These are phyloP conservation scores for Lacerta agilis DNA, from an alignment of 2,797 vertebrate genomes.

Conservation along the genomic window DNA sequence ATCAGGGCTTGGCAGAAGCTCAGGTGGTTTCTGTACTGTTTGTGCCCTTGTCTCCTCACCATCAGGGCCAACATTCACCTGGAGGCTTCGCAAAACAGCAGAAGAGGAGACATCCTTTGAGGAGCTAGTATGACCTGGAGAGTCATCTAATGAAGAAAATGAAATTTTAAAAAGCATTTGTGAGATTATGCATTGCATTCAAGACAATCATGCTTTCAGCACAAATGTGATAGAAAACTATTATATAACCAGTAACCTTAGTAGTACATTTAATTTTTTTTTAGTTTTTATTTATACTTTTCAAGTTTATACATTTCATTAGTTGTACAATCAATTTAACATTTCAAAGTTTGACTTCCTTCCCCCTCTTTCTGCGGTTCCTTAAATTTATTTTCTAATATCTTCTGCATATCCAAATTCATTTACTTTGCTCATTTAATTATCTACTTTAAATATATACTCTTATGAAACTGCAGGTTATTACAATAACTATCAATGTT, in stretches of 20 bases:
- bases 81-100: constrained; percentile 82
- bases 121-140: constrained; percentile 84
- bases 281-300: no score
- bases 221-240: constrained; percentile 1
- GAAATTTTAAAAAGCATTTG: constrained; percentile 36
- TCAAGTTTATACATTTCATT: no score
- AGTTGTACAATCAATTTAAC: no score
- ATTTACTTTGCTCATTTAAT: no score
- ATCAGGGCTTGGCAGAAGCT: constrained; percentile 80
- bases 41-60: constrained; percentile 84
- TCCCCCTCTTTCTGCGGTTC: no score
- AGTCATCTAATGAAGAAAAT: constrained; percentile 81
- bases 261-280: not conserved
- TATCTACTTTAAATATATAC: no score
- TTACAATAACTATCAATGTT: no score
- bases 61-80: constrained; percentile 83
- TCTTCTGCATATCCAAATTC: no score
- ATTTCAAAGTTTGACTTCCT: no score
- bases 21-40: constrained; percentile 85
- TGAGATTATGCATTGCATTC: not conserved
- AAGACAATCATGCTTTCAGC: not conserved
- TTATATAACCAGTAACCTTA: not conserved
- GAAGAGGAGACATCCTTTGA: constrained; percentile 82
- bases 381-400: no score
- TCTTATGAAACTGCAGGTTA: no score